Evolutionary conservation across 2,113 vertebrate genomes (phyloP).

Genomic region (Trogon melanurus): DNA sequence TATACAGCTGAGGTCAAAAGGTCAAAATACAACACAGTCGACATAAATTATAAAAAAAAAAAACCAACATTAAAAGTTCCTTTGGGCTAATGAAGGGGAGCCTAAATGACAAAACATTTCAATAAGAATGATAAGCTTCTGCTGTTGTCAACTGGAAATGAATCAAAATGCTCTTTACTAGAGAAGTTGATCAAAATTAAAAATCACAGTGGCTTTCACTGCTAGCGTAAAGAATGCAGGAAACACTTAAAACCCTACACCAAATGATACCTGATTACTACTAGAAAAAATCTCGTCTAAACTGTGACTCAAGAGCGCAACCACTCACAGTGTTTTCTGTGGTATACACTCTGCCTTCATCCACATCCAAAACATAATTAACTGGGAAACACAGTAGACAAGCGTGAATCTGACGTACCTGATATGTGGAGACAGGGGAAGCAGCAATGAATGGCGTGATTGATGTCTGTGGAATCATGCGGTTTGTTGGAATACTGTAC

Average conservation of each 20-base stretch:
- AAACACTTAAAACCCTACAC: background rate
- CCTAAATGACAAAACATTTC: slow-evolving; percentile 7
- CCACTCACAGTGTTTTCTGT: background rate
- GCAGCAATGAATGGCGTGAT: slow-evolving; percentile 98
- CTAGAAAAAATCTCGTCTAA: slow-evolving; percentile 4
- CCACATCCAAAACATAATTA: slow-evolving; percentile 29
- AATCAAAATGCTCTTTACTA: background rate
- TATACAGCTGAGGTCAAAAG: background rate
- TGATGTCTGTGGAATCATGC: slow-evolving; percentile 99
- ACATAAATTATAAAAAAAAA: background rate
- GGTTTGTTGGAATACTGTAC: slow-evolving; percentile 98
- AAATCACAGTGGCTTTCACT: background rate
- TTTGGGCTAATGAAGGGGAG: background rate
- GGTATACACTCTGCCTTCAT: background rate
- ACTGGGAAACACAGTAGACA: slow-evolving; percentile 13
- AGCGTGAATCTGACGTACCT: slow-evolving; percentile 82
- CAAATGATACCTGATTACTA: background rate
- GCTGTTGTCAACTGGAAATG: background rate
- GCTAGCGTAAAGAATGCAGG: background rate
- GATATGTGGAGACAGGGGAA: slow-evolving; percentile 97
- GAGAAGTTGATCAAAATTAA: slow-evolving; percentile 1
- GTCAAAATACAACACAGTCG: background rate
- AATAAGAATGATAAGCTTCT: background rate
- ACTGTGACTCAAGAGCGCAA: background rate
- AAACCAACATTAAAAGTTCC: background rate